Conservation (phyloP, 1,140 invertebrate species). For the Alviniconcha marisindica region DNA sequence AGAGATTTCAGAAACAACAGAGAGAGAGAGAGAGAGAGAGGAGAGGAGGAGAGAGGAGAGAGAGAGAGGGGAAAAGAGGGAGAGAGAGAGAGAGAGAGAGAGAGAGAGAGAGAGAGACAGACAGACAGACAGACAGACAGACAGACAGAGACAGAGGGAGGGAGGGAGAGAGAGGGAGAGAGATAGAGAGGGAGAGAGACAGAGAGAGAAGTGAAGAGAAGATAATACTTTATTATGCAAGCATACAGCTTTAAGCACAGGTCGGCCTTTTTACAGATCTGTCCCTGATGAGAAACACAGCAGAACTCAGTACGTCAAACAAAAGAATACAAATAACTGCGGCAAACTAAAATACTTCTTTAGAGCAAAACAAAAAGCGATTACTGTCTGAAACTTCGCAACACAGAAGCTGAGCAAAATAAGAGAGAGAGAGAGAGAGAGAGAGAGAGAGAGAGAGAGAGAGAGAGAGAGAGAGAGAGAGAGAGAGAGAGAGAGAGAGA, state of each 20-base stretch:
- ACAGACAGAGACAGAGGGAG: conserved; percentile 7
- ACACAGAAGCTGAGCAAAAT: no score
- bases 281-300: no score
- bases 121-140: conserved; percentile 15
- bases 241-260: no score
- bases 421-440: conserved; percentile 1
- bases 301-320: no score
- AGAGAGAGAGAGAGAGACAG: conserved; percentile 1
- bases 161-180: conserved; percentile 9
- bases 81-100: not conserved
- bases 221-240: no score
- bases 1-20: not conserved
- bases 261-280: no score
- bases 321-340: no score
- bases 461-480: conserved; percentile 3
- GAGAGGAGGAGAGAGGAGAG: not conserved
- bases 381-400: no score
- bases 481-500: conserved; percentile 4
- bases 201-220: no score
- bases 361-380: no score
- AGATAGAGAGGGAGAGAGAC: not conserved
- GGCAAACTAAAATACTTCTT: no score
- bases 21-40: not conserved
- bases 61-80: not conserved
- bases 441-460: not conserved